Evolutionary conservation across 2,888 invertebrate genomes (phyloP).

Genomic region (Apocheima hispidaria): DNA sequence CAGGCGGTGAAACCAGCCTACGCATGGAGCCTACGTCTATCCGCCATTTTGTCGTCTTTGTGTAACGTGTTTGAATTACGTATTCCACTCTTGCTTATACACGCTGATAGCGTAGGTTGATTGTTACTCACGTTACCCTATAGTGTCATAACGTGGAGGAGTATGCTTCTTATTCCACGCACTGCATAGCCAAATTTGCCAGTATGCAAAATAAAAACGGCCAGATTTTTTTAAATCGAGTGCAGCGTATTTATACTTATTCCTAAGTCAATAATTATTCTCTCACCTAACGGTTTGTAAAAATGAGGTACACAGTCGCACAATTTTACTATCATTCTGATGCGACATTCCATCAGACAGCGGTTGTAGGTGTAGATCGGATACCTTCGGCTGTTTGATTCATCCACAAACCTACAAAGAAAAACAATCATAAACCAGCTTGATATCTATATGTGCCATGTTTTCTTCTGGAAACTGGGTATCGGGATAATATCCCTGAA

Average conservation of each 20-base stretch:
- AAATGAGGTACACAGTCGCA: slow-evolving; percentile 92
- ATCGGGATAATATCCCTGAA: no score
- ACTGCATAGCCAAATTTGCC: no score
- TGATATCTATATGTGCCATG: background rate
- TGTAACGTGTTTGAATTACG: no score
- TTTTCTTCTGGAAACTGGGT: background rate
- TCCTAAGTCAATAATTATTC: background rate
- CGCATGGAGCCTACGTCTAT: no score
- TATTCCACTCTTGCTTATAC: no score
- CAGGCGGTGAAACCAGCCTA: no score
- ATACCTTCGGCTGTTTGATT: slow-evolving; percentile 73
- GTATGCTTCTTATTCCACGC: no score
- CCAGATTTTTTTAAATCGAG: no score
- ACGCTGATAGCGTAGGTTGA: no score
- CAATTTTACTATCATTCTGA: slow-evolving; percentile 84
- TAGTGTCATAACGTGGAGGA: no score
- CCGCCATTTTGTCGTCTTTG: no score
- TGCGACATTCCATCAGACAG: slow-evolving; percentile 90
- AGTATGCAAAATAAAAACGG: background rate
- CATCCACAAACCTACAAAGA: slow-evolving; percentile 66
- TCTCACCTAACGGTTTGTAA: slow-evolving; percentile 88
- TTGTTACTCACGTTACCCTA: no score
- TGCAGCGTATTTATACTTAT: background rate
- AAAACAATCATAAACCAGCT: slow-evolving; percentile 1
- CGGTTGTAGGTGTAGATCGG: slow-evolving; percentile 90